Percentiles rank a stretch among this genome's conserved stretches.
These are phyloP conservation scores for Tenthredo scrophulariae DNA, from an alignment of 2,888 invertebrate genomes.

Conservation along the genomic window DNA sequence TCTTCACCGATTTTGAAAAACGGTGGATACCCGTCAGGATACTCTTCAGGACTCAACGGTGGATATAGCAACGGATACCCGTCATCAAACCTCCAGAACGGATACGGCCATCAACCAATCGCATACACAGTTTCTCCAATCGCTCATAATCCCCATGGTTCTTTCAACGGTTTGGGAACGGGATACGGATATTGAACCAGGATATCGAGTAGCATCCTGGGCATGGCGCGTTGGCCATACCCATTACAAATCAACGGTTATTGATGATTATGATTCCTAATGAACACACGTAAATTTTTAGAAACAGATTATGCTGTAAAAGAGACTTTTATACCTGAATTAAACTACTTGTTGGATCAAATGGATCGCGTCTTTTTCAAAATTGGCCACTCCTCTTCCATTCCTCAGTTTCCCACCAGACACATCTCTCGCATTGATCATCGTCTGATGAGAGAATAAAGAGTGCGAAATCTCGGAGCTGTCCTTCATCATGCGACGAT, in stretches of 20 bases:
- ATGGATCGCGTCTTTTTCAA: neutral
- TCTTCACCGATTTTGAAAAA: slow-evolving; percentile 25
- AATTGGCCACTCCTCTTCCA: neutral
- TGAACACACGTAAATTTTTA: neutral
- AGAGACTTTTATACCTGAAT: slow-evolving; percentile 9
- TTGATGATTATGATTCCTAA: neutral
- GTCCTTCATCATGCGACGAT: too few species aligned
- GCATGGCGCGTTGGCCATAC: neutral
- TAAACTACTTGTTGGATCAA: slow-evolving; percentile 31
- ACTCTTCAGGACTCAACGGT: neutral
- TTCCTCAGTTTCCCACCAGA: neutral
- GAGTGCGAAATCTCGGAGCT: too few species aligned
- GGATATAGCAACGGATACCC: neutral
- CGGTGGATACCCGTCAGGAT: slow-evolving; percentile 8
- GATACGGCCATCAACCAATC: slow-evolving; percentile 24
- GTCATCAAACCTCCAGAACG: neutral
- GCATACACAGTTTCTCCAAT: slow-evolving; percentile 46
- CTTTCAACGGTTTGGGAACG: slow-evolving; percentile 57
- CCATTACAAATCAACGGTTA: slow-evolving; percentile 8
- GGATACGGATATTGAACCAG: slow-evolving; percentile 50
- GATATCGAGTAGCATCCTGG: neutral
- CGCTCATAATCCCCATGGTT: slow-evolving; percentile 48
- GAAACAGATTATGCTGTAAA: neutral
- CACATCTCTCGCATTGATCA: too few species aligned
- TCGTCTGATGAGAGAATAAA: too few species aligned